These are phyloP conservation scores for Procambarus virginalis DNA, from an alignment of 1,140 invertebrate genomes.

Conservation along the genomic window DNA sequence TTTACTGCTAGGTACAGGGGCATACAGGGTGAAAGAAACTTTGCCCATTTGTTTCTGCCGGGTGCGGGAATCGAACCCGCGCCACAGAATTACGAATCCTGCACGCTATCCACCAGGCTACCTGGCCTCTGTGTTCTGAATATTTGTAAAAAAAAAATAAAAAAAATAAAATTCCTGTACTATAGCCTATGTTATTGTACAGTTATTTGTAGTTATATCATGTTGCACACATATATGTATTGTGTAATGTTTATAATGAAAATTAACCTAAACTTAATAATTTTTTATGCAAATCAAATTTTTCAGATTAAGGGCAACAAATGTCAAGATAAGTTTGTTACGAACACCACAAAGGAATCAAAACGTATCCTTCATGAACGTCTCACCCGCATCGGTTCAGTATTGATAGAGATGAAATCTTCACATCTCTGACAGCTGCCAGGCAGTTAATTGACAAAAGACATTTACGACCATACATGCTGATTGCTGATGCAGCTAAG, in stretches of 20 bases:
- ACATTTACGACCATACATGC: slow-evolving; percentile 53
- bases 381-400: slow-evolving; percentile 81
- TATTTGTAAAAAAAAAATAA: neutral
- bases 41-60: no score
- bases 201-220: neutral
- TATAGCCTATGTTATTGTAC: neutral
- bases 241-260: neutral
- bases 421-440: slow-evolving; percentile 86
- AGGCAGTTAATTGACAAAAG: slow-evolving; percentile 74
- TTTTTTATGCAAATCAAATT: neutral
- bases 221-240: no score
- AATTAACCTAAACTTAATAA: neutral
- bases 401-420: slow-evolving; percentile 82
- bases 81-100: no score
- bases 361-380: slow-evolving; percentile 79
- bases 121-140: neutral
- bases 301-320: slow-evolving; percentile 79
- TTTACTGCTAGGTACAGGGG: no score
- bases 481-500: slow-evolving; percentile 56
- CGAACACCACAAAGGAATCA: slow-evolving; percentile 89
- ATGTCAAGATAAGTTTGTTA: slow-evolving; percentile 83
- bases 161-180: neutral
- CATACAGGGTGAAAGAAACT: no score
- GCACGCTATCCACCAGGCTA: no score
- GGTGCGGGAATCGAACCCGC: no score